Evolutionary conservation across 2,797 vertebrate species (phyloP), one percentile per base, ranked within the genome.

Genomic region (Syngnathus rostellatus): DNA sequence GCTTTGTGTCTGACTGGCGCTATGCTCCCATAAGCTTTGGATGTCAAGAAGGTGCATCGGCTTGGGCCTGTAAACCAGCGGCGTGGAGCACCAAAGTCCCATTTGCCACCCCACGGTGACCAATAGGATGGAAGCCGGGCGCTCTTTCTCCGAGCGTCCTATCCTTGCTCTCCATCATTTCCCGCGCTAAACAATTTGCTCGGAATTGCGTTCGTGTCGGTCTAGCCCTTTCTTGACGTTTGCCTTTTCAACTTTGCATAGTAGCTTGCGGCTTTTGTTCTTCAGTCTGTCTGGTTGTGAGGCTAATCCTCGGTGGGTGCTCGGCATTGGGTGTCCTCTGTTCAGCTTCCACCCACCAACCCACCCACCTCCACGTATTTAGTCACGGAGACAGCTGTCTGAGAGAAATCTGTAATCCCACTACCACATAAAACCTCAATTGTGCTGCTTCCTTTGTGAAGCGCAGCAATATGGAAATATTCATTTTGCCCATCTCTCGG

Each of bases 61-160:
- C 78, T 74, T 64, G 73, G 77, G 72, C 69, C 73, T 55, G 64
- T 77, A 69, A 81, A 66, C 72, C 72, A 67, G 68, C 69, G 57
- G 65, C 63, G 71, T 76, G 74, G 74, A 67, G 69, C 83, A 78
- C 73, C 67, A 79, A 51, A 87, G 82, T 85, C 83, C 77, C 66
- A 85, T 87, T 84, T 83, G 79, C 76, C 61, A 74, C 76, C 78
- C 72, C 64, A 66, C 76, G 73, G 77, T 77, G 74, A 72, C 76
- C 83, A 82, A 83, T 76, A 81, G 79, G 80, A 80, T 78, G 55
- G 79, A 73, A 66, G 69, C 16, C 70, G 3, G 31, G 31, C 67
- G 65, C 48, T 54, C 25, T 40, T 57, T 70, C 59, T 63, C 62
- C 40, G 3, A 51, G 61, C 8, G 21, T 37, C 7, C 46, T 25